Base-by-base conservation (phyloP, 1,140 invertebrate genomes). In the Tetramorium alpestre region DNA sequence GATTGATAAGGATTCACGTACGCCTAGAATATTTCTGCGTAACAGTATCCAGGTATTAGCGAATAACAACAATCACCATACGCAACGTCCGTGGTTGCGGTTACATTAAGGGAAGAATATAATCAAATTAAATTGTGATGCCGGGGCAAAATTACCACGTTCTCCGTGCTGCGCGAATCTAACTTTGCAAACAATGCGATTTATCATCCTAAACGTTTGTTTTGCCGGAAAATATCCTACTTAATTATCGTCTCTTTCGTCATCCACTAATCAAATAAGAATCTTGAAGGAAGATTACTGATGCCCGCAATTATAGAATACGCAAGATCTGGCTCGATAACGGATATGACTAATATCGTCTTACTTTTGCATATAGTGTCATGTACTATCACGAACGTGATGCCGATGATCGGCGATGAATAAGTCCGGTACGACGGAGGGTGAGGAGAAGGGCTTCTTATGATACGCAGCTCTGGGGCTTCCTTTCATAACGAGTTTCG, bases 361-460 rank as follows among this genome's bases (percentile, higher is more conserved):
- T 89, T 80, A 60, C 22, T 81, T 56, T 56, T 22, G 70, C 70
- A 33, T 54, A 56, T 22, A 58, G 51, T 25, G 60, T 44, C 44
- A 13, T 44, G 64, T 54, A 33, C 51, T 70, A 87, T 87, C 47
- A 64, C 38, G 84, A 38, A 38, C 58, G 86, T 73, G 58, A 87
- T 86, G 86, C 80, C 81, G 89, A 91, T 77, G 81, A 87, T 90
- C 92, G 91, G 3, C 88, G 93, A 92, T 92, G 93, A 93, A 93
- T 92, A 93, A 93, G 92, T 92, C 93, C 93, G 90, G 91, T 89
- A n/a, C 58, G 65, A 82, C 72, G 75, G 56, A 80, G 47, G 67
- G 69, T 65, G 72, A 75, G 18, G 16, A 80, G 33, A 60, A 62
- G 69, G 77, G 85, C 87, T 88, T 90, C 86, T 87, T 75, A 75